These are phyloP conservation scores for Urocyon cinereoargenteus DNA, from an alignment of 2,797 vertebrate species.

Conservation along the genomic window DNA sequence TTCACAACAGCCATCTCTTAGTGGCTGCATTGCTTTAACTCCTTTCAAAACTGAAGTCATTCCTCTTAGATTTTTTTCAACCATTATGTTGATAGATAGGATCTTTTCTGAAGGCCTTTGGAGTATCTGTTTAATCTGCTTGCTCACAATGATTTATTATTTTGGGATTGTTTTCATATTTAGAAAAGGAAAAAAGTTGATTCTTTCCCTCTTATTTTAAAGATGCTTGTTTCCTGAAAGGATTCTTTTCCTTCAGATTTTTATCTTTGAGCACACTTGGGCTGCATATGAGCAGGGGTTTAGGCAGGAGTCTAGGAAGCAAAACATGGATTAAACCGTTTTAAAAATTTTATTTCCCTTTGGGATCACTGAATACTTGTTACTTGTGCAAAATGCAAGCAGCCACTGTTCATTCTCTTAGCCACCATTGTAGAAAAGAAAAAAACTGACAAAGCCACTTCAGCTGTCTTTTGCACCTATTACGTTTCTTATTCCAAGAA, in stretches of 20 bases:
- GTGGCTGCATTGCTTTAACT: slow-evolving; percentile 56
- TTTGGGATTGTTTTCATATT: slow-evolving; percentile 69
- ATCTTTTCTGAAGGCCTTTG: slow-evolving; percentile 64
- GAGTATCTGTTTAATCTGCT: slow-evolving; percentile 48
- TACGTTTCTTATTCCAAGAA: slow-evolving; percentile 77
- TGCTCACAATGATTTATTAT: slow-evolving; percentile 54
- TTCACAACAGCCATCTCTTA: slow-evolving; percentile 44
- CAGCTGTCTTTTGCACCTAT: slow-evolving; percentile 83
- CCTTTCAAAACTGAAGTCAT: slow-evolving; percentile 57
- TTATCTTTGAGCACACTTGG: slow-evolving; percentile 66
- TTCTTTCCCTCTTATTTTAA: slow-evolving; percentile 62
- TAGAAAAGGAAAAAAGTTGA: slow-evolving; percentile 50
- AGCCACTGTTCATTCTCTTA: slow-evolving; percentile 69
- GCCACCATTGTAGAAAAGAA: slow-evolving; percentile 49
- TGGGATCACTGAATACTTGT: slow-evolving; percentile 36
- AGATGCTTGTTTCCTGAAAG: slow-evolving; percentile 58
- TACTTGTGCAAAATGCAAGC: slow-evolving; percentile 64
- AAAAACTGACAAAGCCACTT: slow-evolving; percentile 72
- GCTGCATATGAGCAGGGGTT: slow-evolving; percentile 57
- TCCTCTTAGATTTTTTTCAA: slow-evolving; percentile 61
- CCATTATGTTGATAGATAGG: slow-evolving; percentile 29
- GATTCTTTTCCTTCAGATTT: slow-evolving; percentile 70
- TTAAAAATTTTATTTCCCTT: slow-evolving; percentile 33
- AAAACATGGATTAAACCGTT: slow-evolving; percentile 19
- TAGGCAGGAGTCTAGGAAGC: slow-evolving; percentile 48